phyloP scores from a whole-genome alignment of 2,113 vertebrate species.

The Leiothrix lutea region DNA sequence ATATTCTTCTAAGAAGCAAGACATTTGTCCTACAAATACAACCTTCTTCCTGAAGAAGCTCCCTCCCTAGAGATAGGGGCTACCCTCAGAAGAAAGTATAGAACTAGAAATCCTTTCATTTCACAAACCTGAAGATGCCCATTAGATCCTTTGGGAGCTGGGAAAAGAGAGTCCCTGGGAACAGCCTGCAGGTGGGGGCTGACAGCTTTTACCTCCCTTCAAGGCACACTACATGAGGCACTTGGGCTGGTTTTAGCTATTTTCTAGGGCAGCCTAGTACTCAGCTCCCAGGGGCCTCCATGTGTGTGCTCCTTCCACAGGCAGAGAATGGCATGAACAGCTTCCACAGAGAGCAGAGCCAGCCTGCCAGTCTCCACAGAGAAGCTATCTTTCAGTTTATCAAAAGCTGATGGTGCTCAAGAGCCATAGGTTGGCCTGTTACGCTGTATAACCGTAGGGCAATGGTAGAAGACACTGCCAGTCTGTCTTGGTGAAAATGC shows the following conservation, averaged over 20 bases:
- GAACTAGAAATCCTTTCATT: background rate
- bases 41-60: background rate
- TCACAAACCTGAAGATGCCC: background rate
- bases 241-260: background rate
- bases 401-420: background rate
- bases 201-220: background rate
- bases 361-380: background rate
- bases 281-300: background rate
- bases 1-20: background rate
- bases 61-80: background rate
- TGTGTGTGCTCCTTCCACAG: background rate
- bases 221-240: accelerated
- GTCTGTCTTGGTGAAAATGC: background rate
- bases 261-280: background rate
- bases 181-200: background rate
- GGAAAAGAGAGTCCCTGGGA: background rate
- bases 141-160: background rate
- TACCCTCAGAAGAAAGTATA: background rate
- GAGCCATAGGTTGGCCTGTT: accelerated
- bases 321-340: background rate
- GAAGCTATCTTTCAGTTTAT: background rate
- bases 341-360: background rate
- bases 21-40: background rate
- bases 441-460: background rate
- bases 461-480: background rate